Conservation (phyloP, 2,888 invertebrate genomes). For the Acanthosepion lycidas region DNA sequence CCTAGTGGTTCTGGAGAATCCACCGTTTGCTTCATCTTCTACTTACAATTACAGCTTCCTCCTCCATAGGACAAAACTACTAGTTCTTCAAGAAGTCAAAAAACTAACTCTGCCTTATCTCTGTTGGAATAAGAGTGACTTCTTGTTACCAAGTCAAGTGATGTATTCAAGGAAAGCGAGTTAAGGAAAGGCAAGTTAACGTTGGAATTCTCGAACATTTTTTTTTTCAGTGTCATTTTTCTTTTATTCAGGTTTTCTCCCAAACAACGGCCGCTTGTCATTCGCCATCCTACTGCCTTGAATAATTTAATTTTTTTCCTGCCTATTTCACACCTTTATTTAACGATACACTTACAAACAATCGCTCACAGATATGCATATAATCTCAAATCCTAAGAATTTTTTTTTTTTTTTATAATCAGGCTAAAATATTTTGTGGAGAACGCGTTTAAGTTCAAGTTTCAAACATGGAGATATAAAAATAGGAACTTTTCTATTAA, state of each 20-base stretch:
- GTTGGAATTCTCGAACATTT: background rate
- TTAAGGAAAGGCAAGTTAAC: background rate
- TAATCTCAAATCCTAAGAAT: background rate
- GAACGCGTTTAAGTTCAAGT: background rate
- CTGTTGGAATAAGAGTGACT: background rate
- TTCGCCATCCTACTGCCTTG: background rate
- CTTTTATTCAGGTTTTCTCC: background rate
- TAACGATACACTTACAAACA: background rate
- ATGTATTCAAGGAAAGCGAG: too few species aligned
- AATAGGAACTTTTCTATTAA: background rate
- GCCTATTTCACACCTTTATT: background rate
- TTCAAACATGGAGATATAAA: background rate
- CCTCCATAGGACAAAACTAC: background rate
- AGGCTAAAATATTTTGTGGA: background rate
- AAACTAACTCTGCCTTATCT: background rate
- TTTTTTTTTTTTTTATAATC: background rate
- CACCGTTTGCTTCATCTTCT: constrained; percentile 13
- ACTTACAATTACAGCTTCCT: background rate
- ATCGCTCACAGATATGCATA: background rate
- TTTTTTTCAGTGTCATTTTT: background rate
- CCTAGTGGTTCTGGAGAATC: constrained; percentile 45
- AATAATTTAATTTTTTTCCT: background rate
- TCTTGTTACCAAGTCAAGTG: background rate
- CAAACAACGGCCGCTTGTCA: background rate
- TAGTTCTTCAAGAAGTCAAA: too few species aligned